Evolutionary conservation across 2,113 vertebrate species (phyloP).

Genomic region (Orthonyx spaldingii): DNA sequence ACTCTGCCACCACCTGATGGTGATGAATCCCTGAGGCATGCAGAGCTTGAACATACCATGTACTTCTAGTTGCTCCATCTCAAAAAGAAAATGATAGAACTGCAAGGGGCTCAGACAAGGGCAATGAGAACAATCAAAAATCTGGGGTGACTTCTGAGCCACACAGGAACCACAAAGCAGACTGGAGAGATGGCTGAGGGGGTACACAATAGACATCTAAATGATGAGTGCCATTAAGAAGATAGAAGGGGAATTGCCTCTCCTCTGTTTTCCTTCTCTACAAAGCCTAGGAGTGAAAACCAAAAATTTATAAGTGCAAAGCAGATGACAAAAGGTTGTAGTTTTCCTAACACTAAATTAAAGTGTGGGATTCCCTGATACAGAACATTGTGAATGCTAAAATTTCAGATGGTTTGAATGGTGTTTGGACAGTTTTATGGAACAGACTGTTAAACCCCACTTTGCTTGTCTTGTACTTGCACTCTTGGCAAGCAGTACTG

Average conservation of each 20-base stretch:
- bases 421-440: neutral
- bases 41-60: neutral
- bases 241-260: neutral
- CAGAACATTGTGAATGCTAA: neutral
- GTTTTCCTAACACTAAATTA: neutral
- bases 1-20: neutral
- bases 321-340: neutral
- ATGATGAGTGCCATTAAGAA: neutral
- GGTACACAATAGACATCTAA: neutral
- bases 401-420: neutral
- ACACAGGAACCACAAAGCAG: neutral
- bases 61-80: neutral
- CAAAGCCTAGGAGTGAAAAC: neutral
- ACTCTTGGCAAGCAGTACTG: neutral
- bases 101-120: neutral
- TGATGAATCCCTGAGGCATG: slow-evolving; percentile 14
- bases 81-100: slow-evolving; percentile 1
- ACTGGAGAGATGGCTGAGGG: neutral
- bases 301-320: neutral
- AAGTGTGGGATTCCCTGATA: neutral
- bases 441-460: neutral
- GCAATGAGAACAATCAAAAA: neutral
- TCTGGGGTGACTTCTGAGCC: neutral
- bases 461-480: neutral
- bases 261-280: neutral